A percentile compares a stretch with the other conserved stretches of the same genome.
These are phyloP conservation scores for Danio choprae DNA, from an alignment of 2,797 vertebrate genomes.

Conservation along the genomic window DNA sequence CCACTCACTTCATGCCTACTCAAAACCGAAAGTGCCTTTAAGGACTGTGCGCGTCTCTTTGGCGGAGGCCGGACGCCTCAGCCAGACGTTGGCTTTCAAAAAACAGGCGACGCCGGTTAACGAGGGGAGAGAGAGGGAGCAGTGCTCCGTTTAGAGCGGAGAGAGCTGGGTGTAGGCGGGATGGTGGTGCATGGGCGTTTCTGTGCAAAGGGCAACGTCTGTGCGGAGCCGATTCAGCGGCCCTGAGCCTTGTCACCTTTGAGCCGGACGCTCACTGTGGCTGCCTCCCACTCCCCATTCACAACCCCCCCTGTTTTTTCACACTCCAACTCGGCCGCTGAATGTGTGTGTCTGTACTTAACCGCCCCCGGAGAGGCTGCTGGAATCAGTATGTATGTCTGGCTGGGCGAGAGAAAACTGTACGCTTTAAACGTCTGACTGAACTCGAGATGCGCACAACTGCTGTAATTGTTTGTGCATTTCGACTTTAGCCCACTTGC, in stretches of 20 bases:
- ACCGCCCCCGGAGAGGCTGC: constrained; percentile 63
- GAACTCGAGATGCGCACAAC: constrained; percentile 33
- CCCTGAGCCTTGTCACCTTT: constrained; percentile 80
- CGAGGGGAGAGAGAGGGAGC: constrained; percentile 41
- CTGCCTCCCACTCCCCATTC: constrained; percentile 69
- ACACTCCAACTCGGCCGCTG: constrained; percentile 58
- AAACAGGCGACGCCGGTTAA: constrained; percentile 49
- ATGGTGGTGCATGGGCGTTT: constrained; percentile 72
- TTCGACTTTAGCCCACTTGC: background rate
- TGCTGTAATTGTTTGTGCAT: constrained; percentile 6
- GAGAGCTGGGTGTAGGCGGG: constrained; percentile 64
- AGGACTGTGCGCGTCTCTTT: constrained; percentile 43
- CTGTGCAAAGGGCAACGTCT: constrained; percentile 73
- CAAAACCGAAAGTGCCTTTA: constrained; percentile 48
- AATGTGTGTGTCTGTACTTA: constrained; percentile 66
- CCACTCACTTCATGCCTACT: constrained; percentile 54
- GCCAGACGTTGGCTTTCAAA: constrained; percentile 46
- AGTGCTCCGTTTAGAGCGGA: constrained; percentile 70
- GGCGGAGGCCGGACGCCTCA: constrained; percentile 33
- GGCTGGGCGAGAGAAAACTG: constrained; percentile 49
- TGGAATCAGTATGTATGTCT: constrained; percentile 58
- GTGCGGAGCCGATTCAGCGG: constrained; percentile 78
- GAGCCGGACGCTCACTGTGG: constrained; percentile 71
- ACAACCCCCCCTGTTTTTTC: constrained; percentile 68
- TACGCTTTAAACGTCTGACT: constrained; percentile 43